Conservation (phyloP, 2,888 invertebrate genomes). For the Philereme vetulata region DNA sequence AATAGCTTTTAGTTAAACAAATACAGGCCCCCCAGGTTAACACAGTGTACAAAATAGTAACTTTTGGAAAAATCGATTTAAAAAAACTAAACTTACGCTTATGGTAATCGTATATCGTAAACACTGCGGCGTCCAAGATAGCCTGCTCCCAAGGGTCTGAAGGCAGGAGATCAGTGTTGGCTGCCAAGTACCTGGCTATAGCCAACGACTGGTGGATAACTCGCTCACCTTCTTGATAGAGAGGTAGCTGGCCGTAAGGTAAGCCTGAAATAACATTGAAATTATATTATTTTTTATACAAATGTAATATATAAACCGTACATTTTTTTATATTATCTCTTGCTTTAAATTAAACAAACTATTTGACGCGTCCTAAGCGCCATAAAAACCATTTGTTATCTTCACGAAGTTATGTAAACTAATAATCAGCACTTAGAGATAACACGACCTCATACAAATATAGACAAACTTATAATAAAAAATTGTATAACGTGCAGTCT, state of each 20-base stretch:
- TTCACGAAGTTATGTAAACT: neutral
- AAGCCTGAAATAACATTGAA: constrained; percentile 10
- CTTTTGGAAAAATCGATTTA: too few species aligned
- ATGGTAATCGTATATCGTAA: constrained; percentile 76
- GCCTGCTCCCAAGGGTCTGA: constrained; percentile 74
- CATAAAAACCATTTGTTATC: neutral
- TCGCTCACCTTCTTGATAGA: constrained; percentile 60
- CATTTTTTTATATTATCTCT: too few species aligned
- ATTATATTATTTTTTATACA: too few species aligned
- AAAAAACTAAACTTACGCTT: constrained; percentile 55
- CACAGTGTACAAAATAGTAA: too few species aligned
- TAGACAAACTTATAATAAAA: too few species aligned
- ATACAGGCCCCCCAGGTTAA: too few species aligned
- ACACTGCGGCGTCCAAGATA: constrained; percentile 70
- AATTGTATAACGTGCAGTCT: too few species aligned
- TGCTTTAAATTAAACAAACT: too few species aligned
- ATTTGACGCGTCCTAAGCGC: too few species aligned
- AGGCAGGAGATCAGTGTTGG: constrained; percentile 72
- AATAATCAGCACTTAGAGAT: constrained; percentile 11
- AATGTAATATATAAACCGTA: too few species aligned
- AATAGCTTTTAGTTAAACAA: too few species aligned
- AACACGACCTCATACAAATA: too few species aligned
- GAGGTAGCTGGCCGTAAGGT: constrained; percentile 49
- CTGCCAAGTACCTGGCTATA: constrained; percentile 80
- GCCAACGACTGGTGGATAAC: constrained; percentile 66